Evolutionary conservation across 2,888 invertebrate species (phyloP).

Genomic region (Trisateles emortualis): DNA sequence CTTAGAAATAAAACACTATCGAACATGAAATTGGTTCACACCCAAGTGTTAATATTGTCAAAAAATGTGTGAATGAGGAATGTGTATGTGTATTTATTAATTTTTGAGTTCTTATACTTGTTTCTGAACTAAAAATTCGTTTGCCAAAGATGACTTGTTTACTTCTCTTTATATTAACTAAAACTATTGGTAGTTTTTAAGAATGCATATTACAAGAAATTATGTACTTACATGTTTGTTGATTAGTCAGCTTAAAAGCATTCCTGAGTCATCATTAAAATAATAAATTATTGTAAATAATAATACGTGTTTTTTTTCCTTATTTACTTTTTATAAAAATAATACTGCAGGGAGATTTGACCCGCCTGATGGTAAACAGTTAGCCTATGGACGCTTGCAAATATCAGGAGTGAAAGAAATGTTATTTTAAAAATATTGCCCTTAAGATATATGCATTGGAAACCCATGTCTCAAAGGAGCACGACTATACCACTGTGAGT

Average conservation of each 20-base stretch:
- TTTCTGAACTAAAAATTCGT: constrained; percentile 10
- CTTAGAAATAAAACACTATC: too few relatives aligned
- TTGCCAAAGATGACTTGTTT: constrained; percentile 30
- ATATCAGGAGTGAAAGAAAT: too few relatives aligned
- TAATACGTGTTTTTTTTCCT: neutral
- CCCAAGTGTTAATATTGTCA: neutral
- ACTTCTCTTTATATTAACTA: neutral
- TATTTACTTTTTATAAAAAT: neutral
- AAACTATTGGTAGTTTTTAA: neutral
- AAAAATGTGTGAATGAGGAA: constrained; percentile 25
- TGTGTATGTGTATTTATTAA: constrained; percentile 26
- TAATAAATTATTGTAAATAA: neutral
- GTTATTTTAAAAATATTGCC: too few relatives aligned
- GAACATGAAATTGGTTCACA: too few relatives aligned
- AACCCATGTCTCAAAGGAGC: too few relatives aligned
- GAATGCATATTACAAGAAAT: neutral
- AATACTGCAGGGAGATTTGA: too few relatives aligned
- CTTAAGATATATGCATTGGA: too few relatives aligned
- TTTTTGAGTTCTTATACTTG: constrained; percentile 24
- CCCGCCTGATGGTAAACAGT: too few relatives aligned
- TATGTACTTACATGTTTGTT: neutral
- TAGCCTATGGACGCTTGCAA: too few relatives aligned
- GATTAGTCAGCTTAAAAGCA: too few relatives aligned
- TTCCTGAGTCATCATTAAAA: neutral
- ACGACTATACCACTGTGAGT: too few relatives aligned